Evolutionary conservation across 2,888 invertebrate genomes (phyloP).

Genomic region (Dryomyza anilis): DNA sequence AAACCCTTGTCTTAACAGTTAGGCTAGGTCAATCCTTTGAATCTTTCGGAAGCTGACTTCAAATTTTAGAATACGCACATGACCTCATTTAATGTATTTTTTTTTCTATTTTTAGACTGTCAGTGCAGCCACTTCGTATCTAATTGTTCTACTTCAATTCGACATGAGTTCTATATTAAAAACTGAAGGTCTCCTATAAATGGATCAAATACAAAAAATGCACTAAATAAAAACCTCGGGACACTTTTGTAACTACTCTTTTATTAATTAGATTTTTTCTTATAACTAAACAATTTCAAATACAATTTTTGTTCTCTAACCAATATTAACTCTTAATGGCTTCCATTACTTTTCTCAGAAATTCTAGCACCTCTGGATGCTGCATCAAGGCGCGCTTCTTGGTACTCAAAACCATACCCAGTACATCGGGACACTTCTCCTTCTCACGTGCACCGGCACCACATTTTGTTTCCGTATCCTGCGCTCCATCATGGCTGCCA

Average conservation of each 20-base stretch:
- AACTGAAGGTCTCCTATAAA: constrained; percentile 47
- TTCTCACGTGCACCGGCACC: constrained; percentile 44
- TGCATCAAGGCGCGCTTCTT: constrained; percentile 54
- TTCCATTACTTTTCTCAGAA: constrained; percentile 49
- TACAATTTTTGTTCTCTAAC: not conserved
- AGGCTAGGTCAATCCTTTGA: too few relatives aligned
- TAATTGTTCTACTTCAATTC: constrained; percentile 61
- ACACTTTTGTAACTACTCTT: not conserved
- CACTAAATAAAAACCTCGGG: too few relatives aligned
- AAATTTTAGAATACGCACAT: too few relatives aligned
- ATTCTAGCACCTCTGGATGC: constrained; percentile 52
- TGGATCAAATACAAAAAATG: not conserved
- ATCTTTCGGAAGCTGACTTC: too few relatives aligned
- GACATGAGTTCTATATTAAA: constrained; percentile 56
- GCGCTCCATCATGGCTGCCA: constrained; percentile 42
- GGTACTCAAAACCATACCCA: constrained; percentile 51
- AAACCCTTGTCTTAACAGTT: too few relatives aligned
- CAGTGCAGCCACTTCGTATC: constrained; percentile 60
- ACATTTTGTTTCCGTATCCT: constrained; percentile 35
- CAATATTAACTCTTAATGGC: constrained; percentile 46
- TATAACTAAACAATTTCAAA: not conserved
- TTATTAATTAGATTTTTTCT: too few relatives aligned
- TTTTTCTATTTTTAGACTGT: constrained; percentile 47
- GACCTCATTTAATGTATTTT: not conserved
- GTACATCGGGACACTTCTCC: constrained; percentile 53